Evolutionary conservation across 2,797 vertebrate genomes (phyloP).

Genomic region (Mus minutoides): DNA sequence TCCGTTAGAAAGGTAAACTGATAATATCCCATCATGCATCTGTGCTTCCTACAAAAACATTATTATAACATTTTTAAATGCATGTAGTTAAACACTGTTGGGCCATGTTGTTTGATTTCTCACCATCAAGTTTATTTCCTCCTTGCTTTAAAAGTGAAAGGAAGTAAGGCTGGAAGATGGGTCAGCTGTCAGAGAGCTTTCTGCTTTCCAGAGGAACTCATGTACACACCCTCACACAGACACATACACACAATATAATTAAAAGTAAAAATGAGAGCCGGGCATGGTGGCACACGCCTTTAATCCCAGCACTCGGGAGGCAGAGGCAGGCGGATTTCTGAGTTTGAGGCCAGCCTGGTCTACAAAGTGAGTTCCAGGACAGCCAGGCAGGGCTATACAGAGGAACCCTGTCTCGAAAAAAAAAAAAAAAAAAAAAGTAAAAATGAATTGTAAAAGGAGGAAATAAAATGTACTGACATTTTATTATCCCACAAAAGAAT

Average conservation of each 20-base stretch:
- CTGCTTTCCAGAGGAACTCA: background rate
- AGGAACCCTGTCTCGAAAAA: too few relatives aligned
- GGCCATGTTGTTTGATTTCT: conserved; percentile 58
- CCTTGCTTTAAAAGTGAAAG: conserved; percentile 53
- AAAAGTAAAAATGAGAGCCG: background rate
- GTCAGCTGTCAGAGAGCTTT: background rate
- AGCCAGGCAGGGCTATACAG: too few relatives aligned
- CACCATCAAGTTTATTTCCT: conserved; percentile 31
- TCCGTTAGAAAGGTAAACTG: conserved; percentile 28
- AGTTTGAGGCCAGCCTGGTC: too few relatives aligned
- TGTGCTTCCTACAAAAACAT: background rate
- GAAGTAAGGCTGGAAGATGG: background rate
- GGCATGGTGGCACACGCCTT: too few relatives aligned
- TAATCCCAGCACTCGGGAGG: too few relatives aligned
- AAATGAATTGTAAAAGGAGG: background rate
- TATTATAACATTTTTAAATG: conserved; percentile 33
- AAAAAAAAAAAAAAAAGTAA: too few relatives aligned
- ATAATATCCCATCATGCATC: background rate
- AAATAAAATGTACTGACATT: conserved; percentile 39
- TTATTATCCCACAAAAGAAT: conserved; percentile 38
- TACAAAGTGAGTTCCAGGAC: too few relatives aligned
- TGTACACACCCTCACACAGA: background rate
- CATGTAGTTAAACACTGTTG: conserved; percentile 24
- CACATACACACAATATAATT: background rate
- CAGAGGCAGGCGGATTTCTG: too few relatives aligned